Percentiles rank a stretch among this genome's conserved stretches.
Conservation (phyloP, 2,888 invertebrate species). For the Ennomos erosarius region DNA sequence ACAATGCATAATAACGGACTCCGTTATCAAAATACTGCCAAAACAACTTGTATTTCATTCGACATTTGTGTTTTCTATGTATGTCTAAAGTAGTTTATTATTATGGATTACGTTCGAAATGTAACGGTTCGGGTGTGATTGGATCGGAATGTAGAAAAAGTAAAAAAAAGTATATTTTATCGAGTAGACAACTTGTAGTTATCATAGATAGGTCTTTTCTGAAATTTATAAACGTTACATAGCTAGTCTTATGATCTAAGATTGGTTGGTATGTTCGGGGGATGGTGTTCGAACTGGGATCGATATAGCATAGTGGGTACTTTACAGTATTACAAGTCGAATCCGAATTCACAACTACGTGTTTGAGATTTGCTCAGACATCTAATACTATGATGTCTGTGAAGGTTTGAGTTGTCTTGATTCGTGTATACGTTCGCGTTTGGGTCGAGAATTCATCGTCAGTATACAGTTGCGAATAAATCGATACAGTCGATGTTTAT, state of each 20-base stretch:
- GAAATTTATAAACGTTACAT: slow-evolving; percentile 83
- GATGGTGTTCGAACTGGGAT: slow-evolving; percentile 39
- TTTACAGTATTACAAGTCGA: slow-evolving; percentile 65
- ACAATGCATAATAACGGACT: slow-evolving; percentile 56
- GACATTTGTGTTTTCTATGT: slow-evolving; percentile 42
- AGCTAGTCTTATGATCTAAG: slow-evolving; percentile 66
- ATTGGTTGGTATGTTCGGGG: slow-evolving; percentile 50
- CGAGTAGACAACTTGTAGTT: slow-evolving; percentile 63
- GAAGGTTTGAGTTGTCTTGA: slow-evolving; percentile 35
- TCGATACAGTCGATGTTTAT: slow-evolving; percentile 41
- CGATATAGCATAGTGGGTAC: slow-evolving; percentile 49
- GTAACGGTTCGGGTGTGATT: slow-evolving; percentile 58
- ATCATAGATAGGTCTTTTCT: slow-evolving; percentile 80
- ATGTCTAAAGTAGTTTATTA: slow-evolving; percentile 43
- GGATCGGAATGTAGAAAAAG: slow-evolving; percentile 54
- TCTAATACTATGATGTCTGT: too few species aligned
- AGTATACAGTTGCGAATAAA: slow-evolving; percentile 19
- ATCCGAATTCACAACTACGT: slow-evolving; percentile 24
- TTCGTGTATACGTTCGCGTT: slow-evolving; percentile 9
- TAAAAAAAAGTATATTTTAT: slow-evolving; percentile 52
- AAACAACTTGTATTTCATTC: slow-evolving; percentile 44
- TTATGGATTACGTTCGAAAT: slow-evolving; percentile 41
- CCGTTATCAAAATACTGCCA: slow-evolving; percentile 47
- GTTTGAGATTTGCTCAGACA: slow-evolving; percentile 30
- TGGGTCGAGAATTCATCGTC: slow-evolving; percentile 22